phyloP scores from a whole-genome alignment of 1,140 invertebrate genomes.

The Teleogryllus occipitalis region DNA sequence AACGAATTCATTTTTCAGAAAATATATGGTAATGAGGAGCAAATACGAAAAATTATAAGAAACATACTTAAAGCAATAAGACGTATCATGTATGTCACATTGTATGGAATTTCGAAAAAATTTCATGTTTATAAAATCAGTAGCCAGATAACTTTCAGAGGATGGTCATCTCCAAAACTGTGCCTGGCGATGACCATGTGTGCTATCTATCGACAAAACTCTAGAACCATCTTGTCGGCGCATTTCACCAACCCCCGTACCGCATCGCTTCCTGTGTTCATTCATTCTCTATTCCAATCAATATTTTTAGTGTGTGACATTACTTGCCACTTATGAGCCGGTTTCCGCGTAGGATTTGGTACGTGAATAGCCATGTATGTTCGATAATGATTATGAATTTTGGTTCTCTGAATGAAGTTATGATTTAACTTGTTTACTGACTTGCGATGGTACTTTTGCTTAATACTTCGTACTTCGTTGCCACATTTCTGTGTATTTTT shows the following conservation, averaged over 20 bases:
- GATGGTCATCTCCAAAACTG: no score
- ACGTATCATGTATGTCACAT: no score
- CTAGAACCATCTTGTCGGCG: neutral
- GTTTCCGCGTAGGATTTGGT: neutral
- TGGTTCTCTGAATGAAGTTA: neutral
- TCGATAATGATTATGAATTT: neutral
- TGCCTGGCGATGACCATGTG: no score
- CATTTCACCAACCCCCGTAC: neutral
- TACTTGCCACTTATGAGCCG: neutral
- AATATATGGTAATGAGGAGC: no score
- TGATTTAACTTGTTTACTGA: neutral
- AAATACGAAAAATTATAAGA: no score
- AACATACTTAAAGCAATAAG: no score
- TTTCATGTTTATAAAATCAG: no score
- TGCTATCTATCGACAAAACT: neutral
- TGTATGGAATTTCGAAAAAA: no score
- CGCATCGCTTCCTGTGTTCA: neutral
- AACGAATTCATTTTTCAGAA: no score
- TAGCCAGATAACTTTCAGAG: no score
- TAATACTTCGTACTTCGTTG: neutral
- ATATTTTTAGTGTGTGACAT: neutral
- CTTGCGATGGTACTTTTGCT: neutral
- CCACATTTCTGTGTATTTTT: neutral
- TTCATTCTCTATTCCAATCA: neutral
- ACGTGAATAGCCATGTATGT: neutral